phyloP scores from a whole-genome alignment of 2,888 invertebrate genomes.

The Hydroisotoma schaefferi region DNA sequence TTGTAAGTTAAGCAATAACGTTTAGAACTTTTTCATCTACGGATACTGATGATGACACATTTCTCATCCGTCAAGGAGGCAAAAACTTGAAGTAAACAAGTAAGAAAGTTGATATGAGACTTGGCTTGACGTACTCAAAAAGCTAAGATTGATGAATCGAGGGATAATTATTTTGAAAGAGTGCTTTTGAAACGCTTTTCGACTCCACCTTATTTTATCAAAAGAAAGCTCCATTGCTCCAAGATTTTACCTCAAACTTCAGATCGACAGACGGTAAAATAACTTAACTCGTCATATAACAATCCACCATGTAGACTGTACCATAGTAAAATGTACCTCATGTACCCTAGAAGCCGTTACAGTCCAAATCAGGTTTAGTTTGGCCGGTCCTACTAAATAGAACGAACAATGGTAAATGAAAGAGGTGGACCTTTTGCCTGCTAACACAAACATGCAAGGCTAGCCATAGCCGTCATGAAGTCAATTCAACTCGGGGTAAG shows the following conservation, averaged over 20 bases:
- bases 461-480: constrained; percentile 22
- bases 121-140: neutral
- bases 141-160: constrained; percentile 46
- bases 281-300: too few species aligned
- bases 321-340: too few species aligned
- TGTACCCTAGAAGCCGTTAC: too few species aligned
- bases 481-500: constrained; percentile 4
- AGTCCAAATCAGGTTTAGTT: too few species aligned
- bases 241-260: too few species aligned
- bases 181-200: too few species aligned
- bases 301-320: too few species aligned
- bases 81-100: neutral
- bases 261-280: too few species aligned
- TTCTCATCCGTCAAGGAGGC: constrained; percentile 14
- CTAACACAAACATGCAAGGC: constrained; percentile 22
- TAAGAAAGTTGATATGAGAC: neutral
- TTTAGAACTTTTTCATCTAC: neutral
- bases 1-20: constrained; percentile 7
- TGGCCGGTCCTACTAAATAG: too few species aligned
- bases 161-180: constrained; percentile 48
- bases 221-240: too few species aligned
- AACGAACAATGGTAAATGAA: constrained; percentile 32
- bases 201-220: too few species aligned
- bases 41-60: constrained; percentile 18
- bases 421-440: too few species aligned